Evolutionary conservation across 2,797 vertebrate species (phyloP).

Genomic region (Trichosurus vulpecula): DNA sequence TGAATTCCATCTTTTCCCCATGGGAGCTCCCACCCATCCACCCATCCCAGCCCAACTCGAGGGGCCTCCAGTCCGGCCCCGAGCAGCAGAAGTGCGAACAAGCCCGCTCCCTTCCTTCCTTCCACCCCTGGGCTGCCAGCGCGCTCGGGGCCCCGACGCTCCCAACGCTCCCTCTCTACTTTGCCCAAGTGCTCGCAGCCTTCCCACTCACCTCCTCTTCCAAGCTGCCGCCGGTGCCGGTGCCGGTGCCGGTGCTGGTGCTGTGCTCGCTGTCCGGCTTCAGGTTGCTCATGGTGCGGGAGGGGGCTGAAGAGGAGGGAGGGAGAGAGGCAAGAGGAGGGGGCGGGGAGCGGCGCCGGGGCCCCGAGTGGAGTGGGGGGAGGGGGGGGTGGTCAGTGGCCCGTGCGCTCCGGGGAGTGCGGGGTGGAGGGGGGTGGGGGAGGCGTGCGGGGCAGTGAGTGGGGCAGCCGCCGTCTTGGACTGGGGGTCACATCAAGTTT

Average conservation of each 20-base stretch:
- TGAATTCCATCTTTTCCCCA: neutral
- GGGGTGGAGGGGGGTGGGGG: constrained; percentile 42
- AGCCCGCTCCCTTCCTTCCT: neutral
- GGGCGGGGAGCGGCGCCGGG: constrained; percentile 7
- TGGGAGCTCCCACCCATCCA: neutral
- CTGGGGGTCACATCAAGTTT: constrained; percentile 70
- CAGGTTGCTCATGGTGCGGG: constrained; percentile 78
- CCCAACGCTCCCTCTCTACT: constrained; percentile 36
- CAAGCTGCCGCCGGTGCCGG: constrained; percentile 61
- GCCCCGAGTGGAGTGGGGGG: constrained; percentile 29
- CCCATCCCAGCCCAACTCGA: too few species aligned
- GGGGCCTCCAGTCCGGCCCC: neutral
- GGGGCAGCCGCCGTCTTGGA: constrained; percentile 46
- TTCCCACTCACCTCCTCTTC: constrained; percentile 82
- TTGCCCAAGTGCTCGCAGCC: constrained; percentile 26
- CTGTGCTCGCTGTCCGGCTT: constrained; percentile 82
- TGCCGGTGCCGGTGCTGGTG: constrained; percentile 60
- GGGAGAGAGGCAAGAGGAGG: constrained; percentile 48
- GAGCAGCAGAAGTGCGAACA: neutral
- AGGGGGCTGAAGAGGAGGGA: constrained; percentile 1
- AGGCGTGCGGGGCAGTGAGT: constrained; percentile 23
- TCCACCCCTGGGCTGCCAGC: neutral
- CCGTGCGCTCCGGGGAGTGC: constrained; percentile 51
- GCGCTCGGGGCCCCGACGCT: neutral
- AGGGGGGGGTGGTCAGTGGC: constrained; percentile 46